These are phyloP conservation scores for Phylloscopus whistleri DNA, from an alignment of 2,113 vertebrate species.

Conservation along the genomic window DNA sequence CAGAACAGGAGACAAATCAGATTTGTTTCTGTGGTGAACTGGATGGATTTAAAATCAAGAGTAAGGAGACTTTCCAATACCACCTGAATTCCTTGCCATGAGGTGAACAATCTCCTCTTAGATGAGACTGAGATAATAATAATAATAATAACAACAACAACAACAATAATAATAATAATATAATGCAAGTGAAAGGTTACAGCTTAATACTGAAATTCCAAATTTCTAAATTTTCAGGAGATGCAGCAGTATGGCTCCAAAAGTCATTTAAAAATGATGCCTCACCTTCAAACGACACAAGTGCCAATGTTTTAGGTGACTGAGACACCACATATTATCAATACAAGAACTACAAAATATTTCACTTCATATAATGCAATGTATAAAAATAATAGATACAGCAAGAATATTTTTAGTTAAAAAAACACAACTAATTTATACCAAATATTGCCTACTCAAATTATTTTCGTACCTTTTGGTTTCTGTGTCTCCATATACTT, in stretches of 20 bases:
- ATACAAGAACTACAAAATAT: not conserved
- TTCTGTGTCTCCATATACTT: not conserved
- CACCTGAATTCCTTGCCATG: not conserved
- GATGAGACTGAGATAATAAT: not conserved
- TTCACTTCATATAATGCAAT: not conserved
- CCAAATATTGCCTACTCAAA: not conserved
- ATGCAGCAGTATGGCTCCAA: not conserved
- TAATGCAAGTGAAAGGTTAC: not conserved
- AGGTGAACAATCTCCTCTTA: not conserved
- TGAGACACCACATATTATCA: not conserved
- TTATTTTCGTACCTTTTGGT: not conserved
- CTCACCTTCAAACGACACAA: not conserved
- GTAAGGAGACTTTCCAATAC: not conserved
- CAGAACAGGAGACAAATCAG: not conserved
- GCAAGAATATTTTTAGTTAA: not conserved
- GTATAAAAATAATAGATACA: not conserved
- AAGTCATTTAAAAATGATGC: not conserved
- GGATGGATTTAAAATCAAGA: not conserved
- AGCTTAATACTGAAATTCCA: not conserved
- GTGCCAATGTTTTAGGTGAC: not conserved
- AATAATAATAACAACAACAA: not conserved
- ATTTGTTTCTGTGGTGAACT: not conserved
- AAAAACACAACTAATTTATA: not conserved
- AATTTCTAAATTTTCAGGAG: not conserved
- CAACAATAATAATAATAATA: not conserved